Conservation (phyloP, 2,113 vertebrate species). For the Perccottus glenii region DNA sequence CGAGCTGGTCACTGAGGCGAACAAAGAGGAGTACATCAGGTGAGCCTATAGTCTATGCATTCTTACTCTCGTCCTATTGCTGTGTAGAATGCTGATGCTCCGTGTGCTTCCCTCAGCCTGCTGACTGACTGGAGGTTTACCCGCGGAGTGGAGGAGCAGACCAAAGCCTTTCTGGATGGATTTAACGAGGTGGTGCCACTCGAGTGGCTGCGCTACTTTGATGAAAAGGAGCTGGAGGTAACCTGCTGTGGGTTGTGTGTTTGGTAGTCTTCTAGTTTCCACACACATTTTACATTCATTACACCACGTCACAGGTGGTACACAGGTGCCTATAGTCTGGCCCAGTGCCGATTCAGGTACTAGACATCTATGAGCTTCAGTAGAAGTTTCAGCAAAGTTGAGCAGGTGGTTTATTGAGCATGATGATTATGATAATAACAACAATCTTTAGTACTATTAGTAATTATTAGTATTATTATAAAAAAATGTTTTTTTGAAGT, state of each 20-base stretch:
- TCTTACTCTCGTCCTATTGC: too few species aligned
- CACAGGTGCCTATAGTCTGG: too few species aligned
- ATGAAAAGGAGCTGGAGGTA: conserved; percentile 97
- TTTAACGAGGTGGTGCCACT: conserved; percentile 97
- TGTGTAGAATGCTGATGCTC: background rate
- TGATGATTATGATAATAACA: too few species aligned
- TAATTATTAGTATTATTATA: too few species aligned
- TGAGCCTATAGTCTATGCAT: conserved; percentile 34
- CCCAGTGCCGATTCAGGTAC: too few species aligned
- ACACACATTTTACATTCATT: too few species aligned
- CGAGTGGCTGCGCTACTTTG: conserved; percentile 97
- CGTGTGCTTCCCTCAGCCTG: conserved; percentile 78
- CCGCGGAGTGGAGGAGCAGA: conserved; percentile 95
- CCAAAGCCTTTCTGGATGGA: conserved; percentile 95
- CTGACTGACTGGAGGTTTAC: conserved; percentile 98
- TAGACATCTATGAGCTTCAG: too few species aligned
- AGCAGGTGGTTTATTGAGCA: too few species aligned
- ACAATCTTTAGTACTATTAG: too few species aligned
- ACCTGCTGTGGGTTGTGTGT: conserved; percentile 1
- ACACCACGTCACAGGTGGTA: too few species aligned
- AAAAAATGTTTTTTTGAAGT: too few species aligned
- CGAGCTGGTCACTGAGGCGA: conserved; percentile 92
- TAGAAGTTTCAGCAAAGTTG: too few species aligned
- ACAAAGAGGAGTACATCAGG: conserved; percentile 99
- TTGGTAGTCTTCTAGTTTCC: background rate